Base-by-base conservation (phyloP, 2,113 vertebrate genomes). In the Axis porcinus region DNA sequence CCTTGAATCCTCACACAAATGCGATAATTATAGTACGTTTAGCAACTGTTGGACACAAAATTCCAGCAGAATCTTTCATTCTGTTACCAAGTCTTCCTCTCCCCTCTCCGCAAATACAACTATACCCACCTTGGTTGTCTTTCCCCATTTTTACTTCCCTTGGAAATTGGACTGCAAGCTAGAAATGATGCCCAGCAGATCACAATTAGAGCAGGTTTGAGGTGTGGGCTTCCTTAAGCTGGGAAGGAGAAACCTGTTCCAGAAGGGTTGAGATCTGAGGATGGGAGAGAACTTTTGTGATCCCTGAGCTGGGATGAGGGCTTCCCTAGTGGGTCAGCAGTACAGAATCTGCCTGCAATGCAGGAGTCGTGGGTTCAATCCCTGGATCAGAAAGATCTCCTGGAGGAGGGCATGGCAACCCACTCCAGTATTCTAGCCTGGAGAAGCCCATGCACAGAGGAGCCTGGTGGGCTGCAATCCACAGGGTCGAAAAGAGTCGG, bases 1-100 rank as follows among this genome's bases (percentile, higher is more conserved):
- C 95, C 87, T 88, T 94, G 97, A 87, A 78, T 95, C 91, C 86
- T 96, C 96, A 97, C 97, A 97, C 91, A 97, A 97, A 96, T 91
- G 91, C 0, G 90, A 91, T 98, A 89, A 95, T 98, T 96, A 93
- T 92, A 97, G 97, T 85, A 64, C 55, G 36, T 90, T 86, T 96
- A 93, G 95, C 97, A 91, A 95, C 85, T 91, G 92, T 64, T 94
- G 97, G 87, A 86, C 70, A 36, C 88, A 90, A 33, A 94, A 83
- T 97, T 88, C 92, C 90, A 95, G 87, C 52, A 25, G 87, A 86
- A 89, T 96, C 95, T 92, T 94, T 83, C 5, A 6, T 78, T 95
- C 88, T 96, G 85, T 94, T 91, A 88, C 74, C 62, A 33, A 97
- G 86, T 78, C 40, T 62, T 17, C 33, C 57, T 55, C 10, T 2